A percentile compares a stretch with the other conserved stretches of the same genome.
Conservation (phyloP, 1,140 invertebrate species). For the Heliconius nattereri region DNA sequence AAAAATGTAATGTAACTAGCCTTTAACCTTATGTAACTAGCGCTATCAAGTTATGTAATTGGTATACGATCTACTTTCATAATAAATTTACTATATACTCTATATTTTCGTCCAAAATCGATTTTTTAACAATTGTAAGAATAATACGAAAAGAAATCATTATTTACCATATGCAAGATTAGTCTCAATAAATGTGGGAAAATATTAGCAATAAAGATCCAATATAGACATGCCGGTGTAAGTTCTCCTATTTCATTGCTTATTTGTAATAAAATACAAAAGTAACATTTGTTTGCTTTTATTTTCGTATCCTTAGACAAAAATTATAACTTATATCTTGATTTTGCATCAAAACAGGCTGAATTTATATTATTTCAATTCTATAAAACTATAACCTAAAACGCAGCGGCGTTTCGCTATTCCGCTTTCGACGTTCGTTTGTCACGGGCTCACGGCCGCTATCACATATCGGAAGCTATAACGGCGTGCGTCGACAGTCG, state of each 20-base stretch:
- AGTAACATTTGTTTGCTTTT: not conserved
- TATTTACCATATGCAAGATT: too few relatives aligned
- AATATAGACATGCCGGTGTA: not conserved
- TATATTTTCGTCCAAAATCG: too few relatives aligned
- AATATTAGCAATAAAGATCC: too few relatives aligned
- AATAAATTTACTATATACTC: not conserved
- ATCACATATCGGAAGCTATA: slow-evolving; percentile 31
- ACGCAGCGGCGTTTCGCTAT: not conserved
- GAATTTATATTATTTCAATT: not conserved
- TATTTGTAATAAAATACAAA: not conserved
- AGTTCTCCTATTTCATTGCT: not conserved
- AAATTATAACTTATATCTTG: too few relatives aligned
- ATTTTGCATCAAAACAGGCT: too few relatives aligned
- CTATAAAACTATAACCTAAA: not conserved
- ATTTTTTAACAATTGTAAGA: too few relatives aligned
- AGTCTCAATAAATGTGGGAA: too few relatives aligned
- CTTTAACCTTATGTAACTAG: not conserved
- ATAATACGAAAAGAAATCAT: too few relatives aligned
- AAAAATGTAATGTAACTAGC: not conserved
- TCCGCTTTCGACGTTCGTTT: not conserved
- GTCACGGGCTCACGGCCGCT: not conserved
- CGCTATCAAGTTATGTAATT: not conserved
- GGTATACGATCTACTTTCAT: not conserved
- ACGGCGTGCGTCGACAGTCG: slow-evolving; percentile 31
- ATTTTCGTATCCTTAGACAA: too few relatives aligned